phyloP scores from a whole-genome alignment of 64 coral and sea anemone species.

The Dendrophyllia cribrosa region DNA sequence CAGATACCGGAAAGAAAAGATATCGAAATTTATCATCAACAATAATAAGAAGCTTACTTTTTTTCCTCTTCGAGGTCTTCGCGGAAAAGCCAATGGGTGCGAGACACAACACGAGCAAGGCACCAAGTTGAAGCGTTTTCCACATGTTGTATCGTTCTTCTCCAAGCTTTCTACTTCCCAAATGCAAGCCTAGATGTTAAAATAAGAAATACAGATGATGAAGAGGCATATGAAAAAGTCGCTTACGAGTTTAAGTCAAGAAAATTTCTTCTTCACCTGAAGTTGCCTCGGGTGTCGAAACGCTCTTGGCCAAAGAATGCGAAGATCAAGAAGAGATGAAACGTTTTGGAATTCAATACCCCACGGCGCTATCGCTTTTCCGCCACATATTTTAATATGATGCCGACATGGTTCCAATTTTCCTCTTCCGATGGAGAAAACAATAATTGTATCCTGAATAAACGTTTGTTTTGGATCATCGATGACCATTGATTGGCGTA shows the following conservation, averaged over 20 bases:
- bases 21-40: too few relatives aligned
- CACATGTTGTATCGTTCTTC: too few relatives aligned
- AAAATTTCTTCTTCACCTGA: neutral
- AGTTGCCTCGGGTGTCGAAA: neutral
- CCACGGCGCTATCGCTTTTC: neutral
- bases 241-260: neutral
- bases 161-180: neutral
- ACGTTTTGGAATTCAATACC: neutral
- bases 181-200: neutral
- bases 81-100: neutral
- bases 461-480: conserved; percentile 12
- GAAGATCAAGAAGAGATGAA: neutral
- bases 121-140: too few relatives aligned
- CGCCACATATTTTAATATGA: neutral
- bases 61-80: too few relatives aligned
- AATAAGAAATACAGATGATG: too few relatives aligned
- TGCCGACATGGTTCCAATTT: neutral
- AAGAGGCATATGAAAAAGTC: too few relatives aligned
- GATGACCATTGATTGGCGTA: neutral
- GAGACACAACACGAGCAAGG: neutral
- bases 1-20: too few relatives aligned
- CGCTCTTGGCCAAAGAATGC: neutral
- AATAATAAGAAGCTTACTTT: too few relatives aligned
- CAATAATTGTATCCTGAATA: neutral
- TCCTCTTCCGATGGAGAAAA: neutral